These are phyloP conservation scores for Dipodomys spectabilis DNA, from an alignment of 2,113 vertebrate species.

Conservation along the genomic window DNA sequence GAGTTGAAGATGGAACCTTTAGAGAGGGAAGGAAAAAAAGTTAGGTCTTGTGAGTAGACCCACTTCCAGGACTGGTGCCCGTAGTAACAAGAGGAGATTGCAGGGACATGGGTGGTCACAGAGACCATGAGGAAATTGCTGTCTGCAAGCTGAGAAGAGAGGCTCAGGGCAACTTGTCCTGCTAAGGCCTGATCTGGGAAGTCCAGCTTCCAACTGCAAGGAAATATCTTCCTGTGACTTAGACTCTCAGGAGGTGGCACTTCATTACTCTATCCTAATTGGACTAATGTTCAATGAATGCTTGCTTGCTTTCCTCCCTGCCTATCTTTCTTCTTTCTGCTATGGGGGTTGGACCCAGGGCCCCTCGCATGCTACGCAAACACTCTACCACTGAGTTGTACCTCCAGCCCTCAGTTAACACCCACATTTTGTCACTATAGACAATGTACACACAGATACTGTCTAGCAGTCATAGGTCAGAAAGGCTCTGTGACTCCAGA, in stretches of 20 bases:
- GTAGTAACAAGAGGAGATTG: background rate
- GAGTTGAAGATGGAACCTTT: background rate
- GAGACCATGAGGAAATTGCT: accelerated
- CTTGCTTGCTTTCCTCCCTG: background rate
- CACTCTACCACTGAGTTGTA: background rate
- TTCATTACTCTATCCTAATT: background rate
- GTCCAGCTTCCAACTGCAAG: background rate
- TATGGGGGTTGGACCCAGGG: background rate
- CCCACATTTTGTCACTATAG: background rate
- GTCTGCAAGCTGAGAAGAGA: background rate
- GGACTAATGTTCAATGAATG: accelerated
- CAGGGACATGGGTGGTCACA: background rate
- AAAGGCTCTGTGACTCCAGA: background rate
- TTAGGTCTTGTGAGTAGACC: background rate
- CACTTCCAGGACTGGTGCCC: background rate
- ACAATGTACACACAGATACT: background rate
- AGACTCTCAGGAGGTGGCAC: background rate
- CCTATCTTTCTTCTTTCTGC: background rate
- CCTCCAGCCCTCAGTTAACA: background rate
- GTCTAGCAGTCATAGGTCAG: constrained; percentile 1
- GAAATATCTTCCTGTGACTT: background rate
- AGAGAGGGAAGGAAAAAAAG: background rate
- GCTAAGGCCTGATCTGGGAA: background rate
- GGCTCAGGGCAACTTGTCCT: background rate
- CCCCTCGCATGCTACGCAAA: background rate